phyloP scores from a whole-genome alignment of 2,888 invertebrate species.

The Beris morrisii region DNA sequence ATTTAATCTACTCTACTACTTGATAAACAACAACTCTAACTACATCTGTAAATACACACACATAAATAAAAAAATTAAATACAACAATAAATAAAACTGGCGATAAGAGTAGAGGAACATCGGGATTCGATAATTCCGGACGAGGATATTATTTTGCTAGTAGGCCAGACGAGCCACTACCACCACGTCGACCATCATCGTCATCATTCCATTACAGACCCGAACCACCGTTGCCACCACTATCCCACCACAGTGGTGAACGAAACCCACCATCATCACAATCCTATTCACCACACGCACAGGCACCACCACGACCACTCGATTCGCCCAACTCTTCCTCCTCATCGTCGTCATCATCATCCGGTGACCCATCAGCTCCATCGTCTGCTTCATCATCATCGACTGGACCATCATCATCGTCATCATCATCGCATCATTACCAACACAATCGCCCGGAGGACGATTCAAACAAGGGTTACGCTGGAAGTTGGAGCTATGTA shows the following conservation, averaged over 20 bases:
- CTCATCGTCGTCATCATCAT: slow-evolving; percentile 31
- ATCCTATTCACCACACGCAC: slow-evolving; percentile 36
- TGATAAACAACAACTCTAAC: slow-evolving; percentile 8
- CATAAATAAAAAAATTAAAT: background rate
- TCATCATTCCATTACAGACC: slow-evolving; percentile 34
- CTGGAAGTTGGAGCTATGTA: slow-evolving; percentile 43
- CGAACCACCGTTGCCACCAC: slow-evolving; percentile 33
- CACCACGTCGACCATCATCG: slow-evolving; percentile 30
- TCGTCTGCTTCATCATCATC: slow-evolving; percentile 36
- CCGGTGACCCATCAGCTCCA: slow-evolving; percentile 23
- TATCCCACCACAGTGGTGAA: slow-evolving; percentile 13
- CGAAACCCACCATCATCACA: slow-evolving; percentile 24
- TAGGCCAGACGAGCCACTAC: slow-evolving; percentile 50
- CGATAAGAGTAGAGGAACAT: slow-evolving; percentile 58
- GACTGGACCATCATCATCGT: slow-evolving; percentile 34
- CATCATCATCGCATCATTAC: slow-evolving; percentile 36
- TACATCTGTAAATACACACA: slow-evolving; percentile 24
- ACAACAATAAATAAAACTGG: background rate
- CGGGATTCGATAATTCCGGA: slow-evolving; percentile 66
- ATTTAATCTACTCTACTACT: slow-evolving; percentile 21
- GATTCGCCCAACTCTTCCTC: slow-evolving; percentile 28
- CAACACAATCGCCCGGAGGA: slow-evolving; percentile 28
- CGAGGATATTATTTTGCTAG: slow-evolving; percentile 66
- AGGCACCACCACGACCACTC: slow-evolving; percentile 32
- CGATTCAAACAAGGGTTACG: slow-evolving; percentile 41